phyloP scores from a whole-genome alignment of 1,140 invertebrate genomes.

The Phortica variegata region DNA sequence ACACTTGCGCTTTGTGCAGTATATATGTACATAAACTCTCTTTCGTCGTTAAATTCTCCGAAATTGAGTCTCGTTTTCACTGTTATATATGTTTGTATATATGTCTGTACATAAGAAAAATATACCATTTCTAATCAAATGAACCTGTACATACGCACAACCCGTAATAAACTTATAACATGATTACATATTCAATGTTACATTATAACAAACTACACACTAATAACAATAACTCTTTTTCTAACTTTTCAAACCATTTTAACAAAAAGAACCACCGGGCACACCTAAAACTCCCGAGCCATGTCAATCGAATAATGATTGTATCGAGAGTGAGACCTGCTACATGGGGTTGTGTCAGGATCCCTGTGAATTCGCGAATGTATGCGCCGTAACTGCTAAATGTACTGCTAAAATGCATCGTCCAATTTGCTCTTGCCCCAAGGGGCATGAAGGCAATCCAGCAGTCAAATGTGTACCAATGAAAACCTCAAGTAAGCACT shows the following conservation, averaged over 20 bases:
- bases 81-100: constrained; percentile 7
- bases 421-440: constrained; percentile 74
- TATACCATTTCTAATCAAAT: constrained; percentile 20
- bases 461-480: constrained; percentile 70
- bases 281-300: constrained; percentile 67
- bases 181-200: too few species aligned
- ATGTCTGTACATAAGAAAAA: not conserved
- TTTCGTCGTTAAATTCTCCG: too few species aligned
- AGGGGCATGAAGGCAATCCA: constrained; percentile 74
- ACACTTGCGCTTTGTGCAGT: too few species aligned
- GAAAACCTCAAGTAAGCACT: constrained; percentile 68
- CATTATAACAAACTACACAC: too few species aligned
- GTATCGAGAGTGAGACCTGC: constrained; percentile 72
- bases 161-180: too few species aligned
- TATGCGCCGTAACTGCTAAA: constrained; percentile 70
- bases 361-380: constrained; percentile 72
- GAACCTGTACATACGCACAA: too few species aligned
- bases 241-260: constrained; percentile 29
- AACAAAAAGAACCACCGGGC: constrained; percentile 65
- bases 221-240: constrained; percentile 22
- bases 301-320: constrained; percentile 73
- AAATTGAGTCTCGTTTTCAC: too few species aligned
- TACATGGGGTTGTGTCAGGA: constrained; percentile 73
- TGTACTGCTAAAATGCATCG: constrained; percentile 73
- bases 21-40: too few species aligned